phyloP scores from a whole-genome alignment of 2,888 invertebrate species.

The Lepetodrilus schrolli region DNA sequence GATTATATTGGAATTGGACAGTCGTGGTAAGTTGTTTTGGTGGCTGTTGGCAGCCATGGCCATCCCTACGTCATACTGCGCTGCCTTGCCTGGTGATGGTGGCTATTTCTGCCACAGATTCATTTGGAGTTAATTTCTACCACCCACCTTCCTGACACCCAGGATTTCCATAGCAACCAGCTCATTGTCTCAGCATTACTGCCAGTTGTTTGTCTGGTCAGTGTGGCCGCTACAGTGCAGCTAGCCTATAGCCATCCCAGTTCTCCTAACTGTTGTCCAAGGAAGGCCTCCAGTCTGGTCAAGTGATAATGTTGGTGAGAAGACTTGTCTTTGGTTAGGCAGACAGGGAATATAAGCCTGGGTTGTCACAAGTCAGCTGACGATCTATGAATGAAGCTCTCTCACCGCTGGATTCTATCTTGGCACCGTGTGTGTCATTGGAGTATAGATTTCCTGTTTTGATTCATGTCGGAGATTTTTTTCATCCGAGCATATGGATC shows the following conservation, averaged over 20 bases:
- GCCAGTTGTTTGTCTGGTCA: background rate
- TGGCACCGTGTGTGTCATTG: background rate
- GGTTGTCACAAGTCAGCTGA: background rate
- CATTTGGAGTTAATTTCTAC: conserved; percentile 28
- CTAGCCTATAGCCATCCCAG: no score
- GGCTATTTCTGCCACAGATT: conserved; percentile 24
- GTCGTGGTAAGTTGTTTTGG: background rate
- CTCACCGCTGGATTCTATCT: background rate
- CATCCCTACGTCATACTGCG: background rate
- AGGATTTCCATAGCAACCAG: conserved; percentile 30
- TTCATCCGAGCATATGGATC: no score
- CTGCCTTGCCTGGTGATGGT: background rate
- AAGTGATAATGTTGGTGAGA: no score
- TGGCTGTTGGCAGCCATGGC: background rate
- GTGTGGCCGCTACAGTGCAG: background rate
- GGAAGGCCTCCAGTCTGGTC: no score
- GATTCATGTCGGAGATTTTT: background rate
- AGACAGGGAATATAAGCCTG: no score
- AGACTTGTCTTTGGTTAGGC: no score
- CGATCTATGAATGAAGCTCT: background rate
- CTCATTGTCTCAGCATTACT: background rate
- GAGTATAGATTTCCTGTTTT: background rate
- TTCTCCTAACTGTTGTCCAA: background rate
- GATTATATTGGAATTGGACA: background rate
- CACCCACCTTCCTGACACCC: conserved; percentile 27